A percentile compares a stretch with the other conserved stretches of the same genome.
Conservation (phyloP, 2,797 vertebrate genomes). For the Salmo trutta region DNA sequence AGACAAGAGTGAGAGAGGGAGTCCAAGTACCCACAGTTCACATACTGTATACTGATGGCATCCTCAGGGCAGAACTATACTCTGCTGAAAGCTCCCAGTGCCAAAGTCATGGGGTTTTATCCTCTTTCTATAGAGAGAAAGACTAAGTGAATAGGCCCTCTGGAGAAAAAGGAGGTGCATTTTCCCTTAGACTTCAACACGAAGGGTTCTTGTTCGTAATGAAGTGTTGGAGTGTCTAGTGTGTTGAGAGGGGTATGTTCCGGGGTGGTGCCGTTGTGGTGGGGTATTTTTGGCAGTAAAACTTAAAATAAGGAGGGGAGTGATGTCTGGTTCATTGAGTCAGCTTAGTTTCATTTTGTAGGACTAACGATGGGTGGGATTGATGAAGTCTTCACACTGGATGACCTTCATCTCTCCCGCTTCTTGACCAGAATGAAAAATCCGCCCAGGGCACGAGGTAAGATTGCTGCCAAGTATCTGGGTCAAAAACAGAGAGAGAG, state of each 20-base stretch:
- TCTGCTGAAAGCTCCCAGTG: slow-evolving; percentile 11
- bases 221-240: not conserved
- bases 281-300: not conserved
- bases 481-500: slow-evolving; percentile 74
- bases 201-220: not conserved
- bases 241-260: no score
- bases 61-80: not conserved
- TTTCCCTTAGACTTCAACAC: slow-evolving; percentile 2
- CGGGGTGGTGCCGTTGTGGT: not conserved
- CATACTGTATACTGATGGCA: not conserved
- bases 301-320: not conserved
- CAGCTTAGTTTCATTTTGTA: not conserved
- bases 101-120: slow-evolving; percentile 23
- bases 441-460: slow-evolving; percentile 44
- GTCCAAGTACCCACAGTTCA: not conserved
- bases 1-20: slow-evolving; percentile 4
- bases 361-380: slow-evolving; percentile 6
- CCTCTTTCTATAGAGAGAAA: slow-evolving; percentile 1
- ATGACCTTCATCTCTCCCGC: not conserved
- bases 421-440: slow-evolving; percentile 25
- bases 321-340: not conserved
- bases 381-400: not conserved
- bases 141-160: slow-evolving; percentile 11
- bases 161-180: not conserved
- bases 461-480: slow-evolving; percentile 68